Evolutionary conservation across 2,888 invertebrate species (phyloP), one percentile per base, ranked within the genome.

Genomic region (Hydropsyche betteni): DNA sequence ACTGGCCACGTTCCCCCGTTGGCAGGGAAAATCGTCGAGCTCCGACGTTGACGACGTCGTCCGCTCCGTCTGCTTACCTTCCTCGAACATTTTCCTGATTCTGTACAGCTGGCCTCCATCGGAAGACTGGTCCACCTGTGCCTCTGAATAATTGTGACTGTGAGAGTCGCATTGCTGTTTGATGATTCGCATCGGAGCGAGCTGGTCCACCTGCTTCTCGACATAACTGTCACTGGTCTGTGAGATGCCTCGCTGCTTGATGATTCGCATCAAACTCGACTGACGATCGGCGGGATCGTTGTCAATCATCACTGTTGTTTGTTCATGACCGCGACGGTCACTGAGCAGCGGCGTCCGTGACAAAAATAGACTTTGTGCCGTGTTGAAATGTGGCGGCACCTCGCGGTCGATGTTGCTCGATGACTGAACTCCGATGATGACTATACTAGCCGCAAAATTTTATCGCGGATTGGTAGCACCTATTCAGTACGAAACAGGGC

Each of bases 21-120:
- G 14, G 16, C 69, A 69, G 8, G 69, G 44, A 5, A 68, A 68
- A 14, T 69, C 69, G n/a, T 69, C 50, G 7, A 69, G 34, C 6
- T 16, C 16, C 6, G 3, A 3, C 10, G 2, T 34, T 36, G 8
- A 10, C 36, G 64, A 64, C 5, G 8, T 12, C 5, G 7, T 36
- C 34, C 36, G 5, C 12, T 64, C 64, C 6, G 5, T 61, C 5
- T 14, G 24, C 6, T 16, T 61, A 10, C 38, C 64, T 2, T 34
- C 38, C 44, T 77, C 77, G 58, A 75, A 72, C 24, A 24, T 68
- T 51, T 71, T 33, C 34, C 71, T 50, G 58, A 77, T 77, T 14
- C 50, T 53, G 38, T 77, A 75, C n/a, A 77, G 72, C 44, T 70
- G 58, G 12, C 77, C 75, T 16, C 77, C 76, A 6, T 58, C 12